Evolutionary conservation across 2,797 vertebrate genomes (phyloP).

Genomic region (Ibycter americanus): DNA sequence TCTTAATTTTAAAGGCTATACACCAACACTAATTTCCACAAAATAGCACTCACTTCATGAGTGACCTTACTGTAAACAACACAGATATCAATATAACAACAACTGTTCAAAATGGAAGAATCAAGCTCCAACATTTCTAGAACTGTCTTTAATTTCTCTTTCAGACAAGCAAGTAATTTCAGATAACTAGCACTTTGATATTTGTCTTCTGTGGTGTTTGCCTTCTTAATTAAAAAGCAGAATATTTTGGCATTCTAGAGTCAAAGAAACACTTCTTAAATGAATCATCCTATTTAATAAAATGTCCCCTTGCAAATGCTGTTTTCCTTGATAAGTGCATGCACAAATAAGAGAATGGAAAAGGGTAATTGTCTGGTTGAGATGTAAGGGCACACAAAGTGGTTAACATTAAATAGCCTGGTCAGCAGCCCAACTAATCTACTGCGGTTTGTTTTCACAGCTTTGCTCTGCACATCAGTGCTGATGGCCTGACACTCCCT

Average conservation of each 20-base stretch:
- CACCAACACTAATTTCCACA: background rate
- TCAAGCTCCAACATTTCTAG: background rate
- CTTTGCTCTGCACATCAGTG: conserved; percentile 73
- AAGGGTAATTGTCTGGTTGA: conserved; percentile 59
- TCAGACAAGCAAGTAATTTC: background rate
- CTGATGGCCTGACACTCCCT: conserved; percentile 74
- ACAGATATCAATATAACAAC: background rate
- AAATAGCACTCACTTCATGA: background rate
- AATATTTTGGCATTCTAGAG: background rate
- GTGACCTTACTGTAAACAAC: background rate
- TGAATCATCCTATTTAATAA: conserved; percentile 8
- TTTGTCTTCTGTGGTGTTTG: conserved; percentile 35
- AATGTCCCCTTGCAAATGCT: conserved; percentile 20
- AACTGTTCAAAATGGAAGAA: background rate
- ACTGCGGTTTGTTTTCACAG: conserved; percentile 82
- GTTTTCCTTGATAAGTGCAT: conserved; percentile 66
- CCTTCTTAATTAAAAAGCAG: background rate
- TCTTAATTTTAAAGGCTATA: background rate
- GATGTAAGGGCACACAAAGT: conserved; percentile 45
- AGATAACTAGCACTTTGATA: conserved; percentile 21
- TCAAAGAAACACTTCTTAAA: conserved; percentile 28
- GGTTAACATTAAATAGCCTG: conserved; percentile 61
- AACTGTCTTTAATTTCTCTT: conserved; percentile 1
- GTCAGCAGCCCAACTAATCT: conserved; percentile 77
- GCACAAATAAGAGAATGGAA: conserved; percentile 51